Evolutionary conservation across 2,113 vertebrate genomes (phyloP).

Genomic region (Pipra filicauda): DNA sequence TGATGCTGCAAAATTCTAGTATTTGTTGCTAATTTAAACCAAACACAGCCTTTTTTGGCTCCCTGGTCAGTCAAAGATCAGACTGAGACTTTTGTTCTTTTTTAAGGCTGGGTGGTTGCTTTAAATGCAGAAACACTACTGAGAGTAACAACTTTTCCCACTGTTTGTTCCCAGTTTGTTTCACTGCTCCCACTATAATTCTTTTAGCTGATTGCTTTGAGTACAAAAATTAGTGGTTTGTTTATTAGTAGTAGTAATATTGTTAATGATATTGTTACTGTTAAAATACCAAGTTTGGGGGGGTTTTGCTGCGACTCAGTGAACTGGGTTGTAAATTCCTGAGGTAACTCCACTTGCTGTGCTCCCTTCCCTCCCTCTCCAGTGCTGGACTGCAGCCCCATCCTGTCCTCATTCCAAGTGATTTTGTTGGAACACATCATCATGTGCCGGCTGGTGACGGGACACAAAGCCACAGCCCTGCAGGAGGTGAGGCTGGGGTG

Average conservation of each 20-base stretch:
- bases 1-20: not conserved
- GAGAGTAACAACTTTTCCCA: not conserved
- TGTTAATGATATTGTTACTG: not conserved
- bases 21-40: not conserved
- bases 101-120: not conserved
- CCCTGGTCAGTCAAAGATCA: not conserved
- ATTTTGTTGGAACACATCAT: constrained; percentile 98
- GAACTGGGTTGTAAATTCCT: not conserved
- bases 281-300: rapidly evolving
- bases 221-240: not conserved
- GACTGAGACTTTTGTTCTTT: not conserved
- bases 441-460: constrained; percentile 97
- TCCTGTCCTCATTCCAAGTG: constrained; percentile 98
- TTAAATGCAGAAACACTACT: not conserved
- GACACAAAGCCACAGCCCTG: constrained; percentile 95
- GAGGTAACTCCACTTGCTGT: not conserved
- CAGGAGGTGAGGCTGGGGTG: constrained; percentile 85
- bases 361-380: not conserved
- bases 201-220: not conserved
- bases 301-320: not conserved
- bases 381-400: constrained; percentile 99
- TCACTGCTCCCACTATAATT: not conserved
- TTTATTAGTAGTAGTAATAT: no score
- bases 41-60: rapidly evolving
- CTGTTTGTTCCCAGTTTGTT: not conserved